These are phyloP conservation scores for Vanessa tameamea DNA, from an alignment of 1,140 invertebrate genomes.

Conservation along the genomic window DNA sequence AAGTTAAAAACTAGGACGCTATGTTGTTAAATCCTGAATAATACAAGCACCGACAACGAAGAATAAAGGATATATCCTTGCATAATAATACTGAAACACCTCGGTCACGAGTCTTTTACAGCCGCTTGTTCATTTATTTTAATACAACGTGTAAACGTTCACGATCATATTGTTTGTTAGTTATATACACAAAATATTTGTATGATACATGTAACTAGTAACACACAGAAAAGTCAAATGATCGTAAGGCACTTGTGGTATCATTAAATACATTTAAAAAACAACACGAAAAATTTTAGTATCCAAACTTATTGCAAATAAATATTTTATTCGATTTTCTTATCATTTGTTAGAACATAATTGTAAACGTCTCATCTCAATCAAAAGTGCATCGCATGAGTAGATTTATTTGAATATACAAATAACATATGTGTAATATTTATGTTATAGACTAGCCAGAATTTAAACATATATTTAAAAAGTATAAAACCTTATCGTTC, in stretches of 20 bases:
- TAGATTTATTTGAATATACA: no score
- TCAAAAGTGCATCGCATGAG: no score
- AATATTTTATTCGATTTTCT: no score
- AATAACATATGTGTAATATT: no score
- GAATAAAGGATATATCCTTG: constrained; percentile 13
- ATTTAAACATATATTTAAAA: no score
- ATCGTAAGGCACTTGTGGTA: background rate
- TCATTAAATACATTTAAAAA: background rate
- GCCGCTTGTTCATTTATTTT: background rate
- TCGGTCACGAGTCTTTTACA: constrained; percentile 13
- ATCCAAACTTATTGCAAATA: background rate
- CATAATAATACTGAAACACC: constrained; percentile 8
- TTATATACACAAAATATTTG: background rate
- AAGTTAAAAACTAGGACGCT: constrained; percentile 6
- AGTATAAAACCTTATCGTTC: no score
- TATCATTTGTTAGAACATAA: no score
- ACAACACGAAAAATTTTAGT: no score
- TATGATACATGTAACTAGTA: background rate
- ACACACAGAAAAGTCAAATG: background rate
- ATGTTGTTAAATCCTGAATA: constrained; percentile 1
- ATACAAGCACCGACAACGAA: background rate
- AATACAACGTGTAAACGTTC: background rate
- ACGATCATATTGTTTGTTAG: background rate
- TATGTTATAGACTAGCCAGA: no score
- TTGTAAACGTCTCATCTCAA: no score